Evolutionary conservation across 1,140 invertebrate genomes (phyloP), one percentile per base, ranked within the genome.

Genomic region (Brachystomella parvula): DNA sequence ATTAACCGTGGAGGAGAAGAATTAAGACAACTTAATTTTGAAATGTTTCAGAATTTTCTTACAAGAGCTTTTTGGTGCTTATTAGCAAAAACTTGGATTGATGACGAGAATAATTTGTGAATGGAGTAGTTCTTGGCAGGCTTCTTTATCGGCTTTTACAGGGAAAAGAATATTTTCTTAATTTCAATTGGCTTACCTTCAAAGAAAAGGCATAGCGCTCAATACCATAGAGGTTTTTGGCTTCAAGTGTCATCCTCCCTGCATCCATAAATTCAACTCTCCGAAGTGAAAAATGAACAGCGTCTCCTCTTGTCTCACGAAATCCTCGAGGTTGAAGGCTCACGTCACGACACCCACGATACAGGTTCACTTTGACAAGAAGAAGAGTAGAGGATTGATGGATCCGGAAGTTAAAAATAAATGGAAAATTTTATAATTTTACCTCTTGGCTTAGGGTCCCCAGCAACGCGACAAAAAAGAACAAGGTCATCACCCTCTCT

Each of bases 221-320:
- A 71, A 85, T 87, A 24, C 96, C 96, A 68, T 89, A 89, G 35
- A 86, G 81, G 79, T 98, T 99, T 75, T 90, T 90, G 3, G 91
- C 88, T 24, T 97, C 81, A 66, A 98, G 89, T 59, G 92, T 96
- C 77, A 98, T 98, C 3, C 91, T 93, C 9, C 94, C 96, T 65
- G 90, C 86, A 76, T 99, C 96, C 53, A 90, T 85, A 6, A 86
- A 81, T 63, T 85, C 84, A 0, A 90, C 86, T 74, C 92, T 87
- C 75, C 91, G 90, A 68, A 98, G 82, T 9, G 91, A 90, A 49
- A 98, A 84, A 73, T 89, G 86, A 31, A 88, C 84, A 64, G 89
- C 90, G 76, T 93, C 90, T 72, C 44, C 21, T 6, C 92, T 88
- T 0, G 84, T 85, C 78, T 92, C 89, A 78, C 88, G 90, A 75